These are phyloP conservation scores for Nibea coibor DNA, from an alignment of 2,113 vertebrate genomes.

Conservation along the genomic window DNA sequence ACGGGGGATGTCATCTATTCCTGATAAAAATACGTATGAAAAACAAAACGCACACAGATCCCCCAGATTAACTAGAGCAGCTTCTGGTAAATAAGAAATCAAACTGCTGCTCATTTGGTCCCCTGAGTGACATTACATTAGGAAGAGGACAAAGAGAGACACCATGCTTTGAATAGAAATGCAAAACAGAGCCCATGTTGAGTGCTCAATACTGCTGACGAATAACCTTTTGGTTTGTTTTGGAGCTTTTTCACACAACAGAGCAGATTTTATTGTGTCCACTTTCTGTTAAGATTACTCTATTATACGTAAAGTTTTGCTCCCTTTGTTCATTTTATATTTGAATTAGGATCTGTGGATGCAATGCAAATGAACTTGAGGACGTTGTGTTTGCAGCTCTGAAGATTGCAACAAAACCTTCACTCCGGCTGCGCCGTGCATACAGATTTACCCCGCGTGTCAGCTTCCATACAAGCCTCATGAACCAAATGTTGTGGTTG, in stretches of 20 bases:
- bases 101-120: slow-evolving; percentile 36
- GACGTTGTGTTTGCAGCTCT: slow-evolving; percentile 22
- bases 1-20: slow-evolving; percentile 41
- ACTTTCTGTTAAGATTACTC: neutral
- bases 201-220: neutral
- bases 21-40: slow-evolving; percentile 42
- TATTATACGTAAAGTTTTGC: neutral
- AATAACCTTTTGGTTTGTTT: slow-evolving; percentile 20
- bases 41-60: slow-evolving; percentile 27
- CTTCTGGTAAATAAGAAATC: slow-evolving; percentile 43
- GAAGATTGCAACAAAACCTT: neutral
- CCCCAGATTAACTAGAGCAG: slow-evolving; percentile 34
- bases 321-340: neutral
- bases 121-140: slow-evolving; percentile 49
- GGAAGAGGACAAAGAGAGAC: slow-evolving; percentile 46
- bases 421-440: neutral
- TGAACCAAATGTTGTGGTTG: slow-evolving; percentile 20
- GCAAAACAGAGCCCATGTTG: slow-evolving; percentile 19
- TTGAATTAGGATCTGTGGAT: neutral
- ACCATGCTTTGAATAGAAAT: slow-evolving; percentile 40
- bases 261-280: neutral
- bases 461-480: slow-evolving; percentile 17
- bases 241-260: neutral
- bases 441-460: slow-evolving; percentile 27
- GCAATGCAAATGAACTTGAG: slow-evolving; percentile 12